These are phyloP conservation scores for Malurus melanocephalus DNA, from an alignment of 2,113 vertebrate species.

Conservation along the genomic window DNA sequence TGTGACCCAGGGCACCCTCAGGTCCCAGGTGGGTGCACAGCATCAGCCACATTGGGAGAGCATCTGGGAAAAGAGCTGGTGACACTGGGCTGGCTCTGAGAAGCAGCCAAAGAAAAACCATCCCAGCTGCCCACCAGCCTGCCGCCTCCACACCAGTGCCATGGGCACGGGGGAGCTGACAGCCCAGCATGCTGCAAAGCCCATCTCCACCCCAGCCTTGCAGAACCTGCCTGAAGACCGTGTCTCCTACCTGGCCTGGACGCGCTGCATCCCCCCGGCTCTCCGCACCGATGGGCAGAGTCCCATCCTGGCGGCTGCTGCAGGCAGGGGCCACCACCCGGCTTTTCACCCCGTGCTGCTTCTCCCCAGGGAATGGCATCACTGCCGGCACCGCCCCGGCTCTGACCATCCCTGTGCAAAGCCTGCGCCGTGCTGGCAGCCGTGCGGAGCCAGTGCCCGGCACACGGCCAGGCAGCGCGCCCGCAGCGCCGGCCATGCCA, in stretches of 20 bases:
- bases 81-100: not conserved
- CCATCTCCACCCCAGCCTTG: not conserved
- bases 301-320: accelerated
- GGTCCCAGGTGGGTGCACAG: not conserved
- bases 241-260: accelerated
- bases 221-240: not conserved
- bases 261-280: accelerated
- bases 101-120: not conserved
- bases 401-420: not conserved
- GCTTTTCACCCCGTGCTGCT: not conserved
- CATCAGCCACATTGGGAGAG: not conserved
- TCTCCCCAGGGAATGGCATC: not conserved
- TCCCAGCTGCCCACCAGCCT: not conserved
- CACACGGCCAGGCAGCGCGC: not conserved
- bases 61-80: not conserved
- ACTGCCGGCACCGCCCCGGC: not conserved
- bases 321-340: accelerated
- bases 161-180: accelerated
- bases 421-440: not conserved
- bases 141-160: not conserved
- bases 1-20: not conserved
- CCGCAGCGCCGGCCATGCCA: not conserved
- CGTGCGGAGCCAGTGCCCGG: not conserved
- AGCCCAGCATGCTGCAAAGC: not conserved
- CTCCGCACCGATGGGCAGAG: accelerated